Evolutionary conservation across 1,140 invertebrate genomes (phyloP).

Genomic region (Amyelois transitella): DNA sequence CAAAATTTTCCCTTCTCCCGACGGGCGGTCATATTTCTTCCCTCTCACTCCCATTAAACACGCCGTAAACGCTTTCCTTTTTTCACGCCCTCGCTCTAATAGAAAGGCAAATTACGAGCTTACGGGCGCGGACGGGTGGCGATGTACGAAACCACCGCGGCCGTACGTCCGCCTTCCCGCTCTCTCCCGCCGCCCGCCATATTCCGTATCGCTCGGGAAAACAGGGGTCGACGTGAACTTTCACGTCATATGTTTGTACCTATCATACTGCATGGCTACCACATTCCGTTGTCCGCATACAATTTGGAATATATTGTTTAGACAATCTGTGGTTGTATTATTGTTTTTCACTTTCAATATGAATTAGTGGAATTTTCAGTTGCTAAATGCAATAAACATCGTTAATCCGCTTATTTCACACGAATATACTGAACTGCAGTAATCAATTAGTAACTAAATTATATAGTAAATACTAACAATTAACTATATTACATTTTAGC

Average conservation of each 20-base stretch:
- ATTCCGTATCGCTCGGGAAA: slow-evolving; percentile 44
- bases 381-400: too few relatives aligned
- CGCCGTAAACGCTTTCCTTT: slow-evolving; percentile 74
- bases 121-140: slow-evolving; percentile 71
- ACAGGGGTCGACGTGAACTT: slow-evolving; percentile 64
- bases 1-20: slow-evolving; percentile 70
- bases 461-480: too few relatives aligned
- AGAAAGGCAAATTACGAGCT: slow-evolving; percentile 75
- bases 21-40: slow-evolving; percentile 71
- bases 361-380: neutral
- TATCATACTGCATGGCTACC: slow-evolving; percentile 28
- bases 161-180: slow-evolving; percentile 45
- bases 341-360: neutral
- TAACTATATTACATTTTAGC: too few relatives aligned
- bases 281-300: slow-evolving; percentile 8
- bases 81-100: slow-evolving; percentile 74
- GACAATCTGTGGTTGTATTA: neutral
- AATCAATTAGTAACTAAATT: too few relatives aligned
- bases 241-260: slow-evolving; percentile 60
- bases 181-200: slow-evolving; percentile 32
- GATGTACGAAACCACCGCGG: slow-evolving; percentile 66
- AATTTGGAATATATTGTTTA: slow-evolving; percentile 1
- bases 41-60: slow-evolving; percentile 73
- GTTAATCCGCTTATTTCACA: too few relatives aligned
- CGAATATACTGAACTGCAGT: too few relatives aligned